Evolutionary conservation across 1,140 invertebrate genomes (phyloP), one percentile per base, ranked within the genome.

Genomic region (Cydia splendana): DNA sequence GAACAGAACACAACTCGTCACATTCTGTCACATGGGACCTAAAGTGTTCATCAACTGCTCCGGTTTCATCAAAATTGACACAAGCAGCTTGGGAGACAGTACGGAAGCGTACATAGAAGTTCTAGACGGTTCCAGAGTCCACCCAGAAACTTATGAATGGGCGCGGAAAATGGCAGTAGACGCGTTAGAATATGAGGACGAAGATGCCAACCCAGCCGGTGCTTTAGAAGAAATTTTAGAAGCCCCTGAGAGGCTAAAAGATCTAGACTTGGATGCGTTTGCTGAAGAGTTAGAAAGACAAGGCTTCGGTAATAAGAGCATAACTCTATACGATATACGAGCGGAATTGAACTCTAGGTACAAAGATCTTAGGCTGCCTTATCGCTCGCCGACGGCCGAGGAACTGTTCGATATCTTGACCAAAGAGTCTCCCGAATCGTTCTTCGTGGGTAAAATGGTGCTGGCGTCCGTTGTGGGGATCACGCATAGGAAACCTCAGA

Each of bases 81-180:
- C 98, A 0, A 98, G 97, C 83, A 97, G 97, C 80, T 90, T 99
- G 20, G 98, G 98, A 13, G 98, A 99, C 86, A 97, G 97, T 87
- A 98, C 98, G 0, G 98, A 99, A 85, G 96, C 97, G 0, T 98
- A 99, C 84, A 97, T 99, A 0, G 98, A 99, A 94, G 98, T 99
- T 0, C 92, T 99, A 4, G 99, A 99, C 89, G 98, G 98, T 0
- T 99, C 99, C 0, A 94, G 99, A 80, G 98, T 99, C 0, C 99
- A 99, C 94, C 99, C 99, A 0, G 99, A 99, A 93, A 98, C 98
- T 0, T 99, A 99, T 85, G 99, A 99, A 90, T 99, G 99, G 99
- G 99, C 99, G 0, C 94, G 98, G 24, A 99, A 99, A 94, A 99
- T 99, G 99, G 99, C 99, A 4, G 98, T 99, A 0, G 99, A 99